Conservation (phyloP, 2,888 invertebrate species). For the Drosophila gaucha region DNA sequence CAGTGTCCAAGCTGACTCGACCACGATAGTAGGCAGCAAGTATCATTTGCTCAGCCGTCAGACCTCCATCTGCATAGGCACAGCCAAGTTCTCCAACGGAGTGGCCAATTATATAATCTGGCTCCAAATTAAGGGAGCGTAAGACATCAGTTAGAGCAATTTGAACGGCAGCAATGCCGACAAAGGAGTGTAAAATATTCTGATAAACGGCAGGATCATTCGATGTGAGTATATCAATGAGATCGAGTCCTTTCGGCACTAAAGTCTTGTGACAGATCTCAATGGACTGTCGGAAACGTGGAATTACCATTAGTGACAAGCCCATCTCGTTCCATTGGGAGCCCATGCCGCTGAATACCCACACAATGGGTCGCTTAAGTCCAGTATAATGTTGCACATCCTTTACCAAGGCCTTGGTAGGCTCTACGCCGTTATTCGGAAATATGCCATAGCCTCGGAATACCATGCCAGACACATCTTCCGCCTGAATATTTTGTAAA, state of each 20-base stretch:
- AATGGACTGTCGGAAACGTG: slow-evolving; percentile 90
- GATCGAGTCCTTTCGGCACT: slow-evolving; percentile 87
- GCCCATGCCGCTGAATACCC: slow-evolving; percentile 96
- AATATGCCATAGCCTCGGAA: slow-evolving; percentile 90
- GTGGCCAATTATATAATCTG: slow-evolving; percentile 93
- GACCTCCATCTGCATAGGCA: slow-evolving; percentile 96
- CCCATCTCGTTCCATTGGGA: slow-evolving; percentile 96
- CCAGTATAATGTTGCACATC: slow-evolving; percentile 88
- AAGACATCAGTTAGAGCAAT: slow-evolving; percentile 89
- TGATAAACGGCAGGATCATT: slow-evolving; percentile 87
- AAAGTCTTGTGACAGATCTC: slow-evolving; percentile 87
- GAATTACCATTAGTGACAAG: slow-evolving; percentile 89
- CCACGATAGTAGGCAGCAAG: slow-evolving; percentile 94
- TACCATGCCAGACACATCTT: slow-evolving; percentile 88
- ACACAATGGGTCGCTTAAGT: slow-evolving; percentile 91
- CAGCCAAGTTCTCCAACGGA: slow-evolving; percentile 98
- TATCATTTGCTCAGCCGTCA: slow-evolving; percentile 94
- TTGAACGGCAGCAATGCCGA: slow-evolving; percentile 90
- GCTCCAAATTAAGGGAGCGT: slow-evolving; percentile 86
- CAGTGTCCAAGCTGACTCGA: slow-evolving; percentile 89
- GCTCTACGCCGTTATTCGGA: slow-evolving; percentile 65
- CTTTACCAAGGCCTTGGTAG: slow-evolving; percentile 82
- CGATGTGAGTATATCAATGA: slow-evolving; percentile 88
- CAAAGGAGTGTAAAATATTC: slow-evolving; percentile 89
- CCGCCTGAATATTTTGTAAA: slow-evolving; percentile 87